Conservation (phyloP, 2,797 vertebrate species). For the Erithacus rubecula region DNA sequence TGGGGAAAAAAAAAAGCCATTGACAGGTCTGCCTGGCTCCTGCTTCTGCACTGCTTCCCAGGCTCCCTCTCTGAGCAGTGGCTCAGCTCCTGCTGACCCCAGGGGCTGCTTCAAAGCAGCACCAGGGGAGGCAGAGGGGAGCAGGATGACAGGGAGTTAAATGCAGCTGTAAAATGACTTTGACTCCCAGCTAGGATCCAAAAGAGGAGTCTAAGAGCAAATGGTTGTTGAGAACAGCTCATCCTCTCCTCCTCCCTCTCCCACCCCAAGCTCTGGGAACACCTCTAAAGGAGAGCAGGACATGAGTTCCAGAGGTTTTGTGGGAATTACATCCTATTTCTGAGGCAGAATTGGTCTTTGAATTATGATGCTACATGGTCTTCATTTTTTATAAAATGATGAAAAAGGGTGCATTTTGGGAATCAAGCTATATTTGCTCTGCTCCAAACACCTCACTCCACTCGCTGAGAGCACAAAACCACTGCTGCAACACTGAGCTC, state of each 20-base stretch:
- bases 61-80: not conserved
- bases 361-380: not conserved
- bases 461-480: not conserved
- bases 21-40: conserved; percentile 31
- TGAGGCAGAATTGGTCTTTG: not conserved
- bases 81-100: not conserved
- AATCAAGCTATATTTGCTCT: not conserved
- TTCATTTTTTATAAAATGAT: not conserved
- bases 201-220: not conserved
- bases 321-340: not conserved
- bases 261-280: not conserved
- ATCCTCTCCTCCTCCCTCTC: not conserved
- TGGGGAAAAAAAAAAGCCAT: not conserved
- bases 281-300: not conserved
- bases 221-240: not conserved
- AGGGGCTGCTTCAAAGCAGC: conserved; percentile 36
- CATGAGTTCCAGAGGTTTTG: not conserved
- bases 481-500: not conserved
- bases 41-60: not conserved
- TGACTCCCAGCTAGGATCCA: not conserved
- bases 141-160: conserved; percentile 13
- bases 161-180: not conserved
- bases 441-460: not conserved
- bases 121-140: not conserved
- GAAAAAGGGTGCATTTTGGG: not conserved